Evolutionary conservation across 2,888 invertebrate genomes (phyloP), one percentile per base, ranked within the genome.

Genomic region (Andrena chrysosceles): DNA sequence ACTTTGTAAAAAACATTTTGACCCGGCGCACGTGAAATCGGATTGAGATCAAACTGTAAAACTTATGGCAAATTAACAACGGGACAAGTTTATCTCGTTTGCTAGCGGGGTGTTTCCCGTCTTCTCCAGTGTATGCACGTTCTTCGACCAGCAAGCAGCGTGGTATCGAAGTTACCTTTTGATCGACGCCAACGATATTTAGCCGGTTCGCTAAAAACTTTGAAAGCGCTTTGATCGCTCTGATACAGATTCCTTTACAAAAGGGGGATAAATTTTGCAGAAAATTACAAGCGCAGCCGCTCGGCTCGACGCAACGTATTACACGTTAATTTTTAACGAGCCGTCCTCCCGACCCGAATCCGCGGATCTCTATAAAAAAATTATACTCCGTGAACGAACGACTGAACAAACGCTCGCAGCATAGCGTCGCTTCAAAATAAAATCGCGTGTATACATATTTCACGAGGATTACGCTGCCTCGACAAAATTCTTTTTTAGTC

Each of bases 321-420:
- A 42, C 59, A 62, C 42, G 69, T 73, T 68, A 78, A 80, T 83
- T 83, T 83, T 83, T 52, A 59, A 77, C 66, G 29, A 64, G 23
- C 23, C 49, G 8, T 13, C 54, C 10, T n/a, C n/a, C 6, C 35
- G 31, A 29, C 35, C 23, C 56, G 20, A 10, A 80, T 54, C 62
- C n/a, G 10, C 13, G 13, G 26, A 68, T 52, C 13, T 31, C n/a
- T n/a, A 60, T 49, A 3, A n/a, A 70, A 63, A 59, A 66, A 48
- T 66, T 49, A 23, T 33, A 33, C 26, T 62, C 16, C 35, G 13
- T 1, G 42, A 59, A 42, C 42, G 31, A 23, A 35, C 16, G 29
- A 54, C 7, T 0, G 49, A 16, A 31, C 8, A 35, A 20, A 35
- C 23, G 42, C 23, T 10, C n/a, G 13, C 3, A 7, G 6, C 49